Percentiles rank a stretch among this genome's conserved stretches.
phyloP scores from a whole-genome alignment of 2,888 invertebrate species.

The Oeneis ivallda region DNA sequence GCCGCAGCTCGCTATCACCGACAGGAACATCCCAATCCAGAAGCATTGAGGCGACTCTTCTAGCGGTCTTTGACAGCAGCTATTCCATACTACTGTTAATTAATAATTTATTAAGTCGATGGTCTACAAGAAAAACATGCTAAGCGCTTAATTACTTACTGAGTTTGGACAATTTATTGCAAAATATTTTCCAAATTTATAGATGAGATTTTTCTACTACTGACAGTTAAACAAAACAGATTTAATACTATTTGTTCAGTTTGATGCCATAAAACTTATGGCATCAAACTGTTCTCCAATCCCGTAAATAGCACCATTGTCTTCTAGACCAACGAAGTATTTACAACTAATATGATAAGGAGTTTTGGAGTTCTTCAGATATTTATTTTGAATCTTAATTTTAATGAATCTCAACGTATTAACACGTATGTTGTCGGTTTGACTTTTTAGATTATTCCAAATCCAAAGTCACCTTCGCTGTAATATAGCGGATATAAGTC shows the following conservation, averaged over 20 bases:
- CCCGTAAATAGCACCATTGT: too few relatives aligned
- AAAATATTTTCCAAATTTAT: too few relatives aligned
- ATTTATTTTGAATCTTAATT: conserved; percentile 71
- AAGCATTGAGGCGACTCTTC: conserved; percentile 68
- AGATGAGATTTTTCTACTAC: too few relatives aligned
- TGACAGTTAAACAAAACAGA: too few relatives aligned
- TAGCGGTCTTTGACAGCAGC: conserved; percentile 61
- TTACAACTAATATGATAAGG: conserved; percentile 74
- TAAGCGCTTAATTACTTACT: too few relatives aligned
- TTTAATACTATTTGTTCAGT: too few relatives aligned
- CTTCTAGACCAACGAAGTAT: conserved; percentile 40
- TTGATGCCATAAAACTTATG: too few relatives aligned
- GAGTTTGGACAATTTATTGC: too few relatives aligned
- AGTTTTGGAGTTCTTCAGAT: conserved; percentile 66
- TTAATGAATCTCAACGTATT: conserved; percentile 74
- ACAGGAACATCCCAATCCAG: conserved; percentile 92
- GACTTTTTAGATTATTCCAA: conserved; percentile 53
- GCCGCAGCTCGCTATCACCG: conserved; percentile 91
- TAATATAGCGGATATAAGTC: conserved; percentile 52
- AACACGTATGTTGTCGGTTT: conserved; percentile 47
- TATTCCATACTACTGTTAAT: conserved; percentile 79
- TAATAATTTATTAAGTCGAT: conserved; percentile 71
- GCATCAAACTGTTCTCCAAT: too few relatives aligned
- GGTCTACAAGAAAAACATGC: too few relatives aligned
- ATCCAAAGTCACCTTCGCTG: conserved; percentile 51